Conservation (phyloP, 2,888 invertebrate species). For the Hybos culiciformis region DNA sequence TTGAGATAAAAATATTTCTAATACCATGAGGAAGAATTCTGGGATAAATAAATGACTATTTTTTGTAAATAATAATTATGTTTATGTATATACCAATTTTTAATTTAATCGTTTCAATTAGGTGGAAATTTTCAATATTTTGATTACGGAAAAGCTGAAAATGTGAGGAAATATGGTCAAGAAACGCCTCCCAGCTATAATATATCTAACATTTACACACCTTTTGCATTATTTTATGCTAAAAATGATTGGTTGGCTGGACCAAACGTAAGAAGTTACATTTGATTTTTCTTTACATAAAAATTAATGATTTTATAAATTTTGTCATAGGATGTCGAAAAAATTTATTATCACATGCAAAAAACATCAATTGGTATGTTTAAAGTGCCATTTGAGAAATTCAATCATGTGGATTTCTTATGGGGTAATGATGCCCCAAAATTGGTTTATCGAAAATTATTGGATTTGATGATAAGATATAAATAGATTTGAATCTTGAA, state of each 20-base stretch:
- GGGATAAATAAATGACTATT: too few relatives aligned
- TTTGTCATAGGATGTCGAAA: constrained; percentile 10
- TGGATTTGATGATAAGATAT: constrained; percentile 22
- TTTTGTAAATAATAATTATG: too few relatives aligned
- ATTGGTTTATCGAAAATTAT: constrained; percentile 43
- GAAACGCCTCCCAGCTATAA: constrained; percentile 41
- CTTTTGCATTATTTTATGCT: constrained; percentile 48
- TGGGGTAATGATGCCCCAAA: constrained; percentile 48
- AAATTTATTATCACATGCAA: constrained; percentile 7
- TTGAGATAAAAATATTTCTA: too few relatives aligned
- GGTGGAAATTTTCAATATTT: constrained; percentile 33
- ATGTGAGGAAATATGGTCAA: constrained; percentile 39
- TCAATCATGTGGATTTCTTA: constrained; percentile 61
- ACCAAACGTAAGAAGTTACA: constrained; percentile 33
- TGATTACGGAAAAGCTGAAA: constrained; percentile 43
- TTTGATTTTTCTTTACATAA: not conserved
- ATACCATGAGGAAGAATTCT: too few relatives aligned
- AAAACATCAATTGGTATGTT: constrained; percentile 35
- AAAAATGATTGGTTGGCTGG: constrained; percentile 62
- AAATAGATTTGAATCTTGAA: too few relatives aligned
- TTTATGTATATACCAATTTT: not conserved
- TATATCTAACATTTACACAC: constrained; percentile 31
- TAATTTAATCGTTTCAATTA: constrained; percentile 3
- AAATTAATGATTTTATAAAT: not conserved
- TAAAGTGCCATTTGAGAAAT: constrained; percentile 45